Evolutionary conservation across 2,888 invertebrate species (phyloP).

Genomic region (Bombylius discolor): DNA sequence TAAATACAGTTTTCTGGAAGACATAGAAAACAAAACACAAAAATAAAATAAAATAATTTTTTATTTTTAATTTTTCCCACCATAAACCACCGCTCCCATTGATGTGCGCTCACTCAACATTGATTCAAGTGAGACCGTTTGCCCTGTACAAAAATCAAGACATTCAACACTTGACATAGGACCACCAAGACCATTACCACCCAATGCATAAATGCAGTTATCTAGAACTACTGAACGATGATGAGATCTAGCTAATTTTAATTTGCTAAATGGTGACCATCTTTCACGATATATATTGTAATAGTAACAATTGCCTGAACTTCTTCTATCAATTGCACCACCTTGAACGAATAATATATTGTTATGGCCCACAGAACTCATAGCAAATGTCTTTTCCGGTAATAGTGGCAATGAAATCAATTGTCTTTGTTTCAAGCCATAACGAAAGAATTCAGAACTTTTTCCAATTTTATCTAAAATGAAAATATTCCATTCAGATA

Average conservation of each 20-base stretch:
- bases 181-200: slow-evolving; percentile 20
- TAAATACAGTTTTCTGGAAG: slow-evolving; percentile 19
- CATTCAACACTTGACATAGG: slow-evolving; percentile 20
- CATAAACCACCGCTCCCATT: slow-evolving; percentile 23
- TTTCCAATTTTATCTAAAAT: slow-evolving; percentile 26
- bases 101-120: slow-evolving; percentile 24
- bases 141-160: slow-evolving; percentile 19
- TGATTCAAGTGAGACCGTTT: slow-evolving; percentile 11
- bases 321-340: slow-evolving; percentile 13
- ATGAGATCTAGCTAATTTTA: slow-evolving; percentile 21
- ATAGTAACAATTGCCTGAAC: slow-evolving; percentile 15
- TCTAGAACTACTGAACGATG: slow-evolving; percentile 23
- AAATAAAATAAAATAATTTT: too few relatives aligned
- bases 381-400: slow-evolving; percentile 22
- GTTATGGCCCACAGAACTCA: slow-evolving; percentile 20
- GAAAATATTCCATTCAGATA: slow-evolving; percentile 23
- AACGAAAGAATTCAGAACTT: slow-evolving; percentile 19
- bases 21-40: background rate
- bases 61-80: slow-evolving; percentile 6
- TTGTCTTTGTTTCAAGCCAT: slow-evolving; percentile 17
- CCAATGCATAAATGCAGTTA: slow-evolving; percentile 22
- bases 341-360: slow-evolving; percentile 24
- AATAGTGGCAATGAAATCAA: slow-evolving; percentile 18
- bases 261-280: slow-evolving; percentile 19
- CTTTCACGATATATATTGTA: slow-evolving; percentile 24